phyloP scores from a whole-genome alignment of 2,888 invertebrate species.

The Limnephilus rhombicus region DNA sequence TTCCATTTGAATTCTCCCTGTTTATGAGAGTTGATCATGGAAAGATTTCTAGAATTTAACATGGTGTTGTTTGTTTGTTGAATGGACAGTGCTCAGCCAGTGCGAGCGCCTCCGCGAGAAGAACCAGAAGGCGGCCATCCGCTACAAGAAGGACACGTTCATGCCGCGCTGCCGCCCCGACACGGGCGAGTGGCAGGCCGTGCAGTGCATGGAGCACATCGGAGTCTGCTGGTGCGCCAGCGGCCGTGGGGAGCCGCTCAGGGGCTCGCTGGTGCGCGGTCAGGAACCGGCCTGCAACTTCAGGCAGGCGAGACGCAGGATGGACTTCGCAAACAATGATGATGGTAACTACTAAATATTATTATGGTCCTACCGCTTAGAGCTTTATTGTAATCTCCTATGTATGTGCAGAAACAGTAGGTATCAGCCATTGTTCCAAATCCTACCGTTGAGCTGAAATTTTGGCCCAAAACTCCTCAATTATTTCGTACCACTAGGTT shows the following conservation, averaged over 20 bases:
- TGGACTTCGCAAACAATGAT: constrained; percentile 68
- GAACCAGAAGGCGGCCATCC: constrained; percentile 84
- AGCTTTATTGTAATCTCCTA: no score
- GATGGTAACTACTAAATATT: constrained; percentile 66
- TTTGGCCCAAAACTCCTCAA: no score
- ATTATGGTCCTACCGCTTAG: no score
- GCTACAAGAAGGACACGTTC: constrained; percentile 86
- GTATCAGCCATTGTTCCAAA: no score
- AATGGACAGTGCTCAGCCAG: constrained; percentile 82
- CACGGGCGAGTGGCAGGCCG: constrained; percentile 87
- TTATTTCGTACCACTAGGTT: no score
- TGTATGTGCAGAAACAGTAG: no score
- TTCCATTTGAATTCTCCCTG: no score
- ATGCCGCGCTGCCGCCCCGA: constrained; percentile 85
- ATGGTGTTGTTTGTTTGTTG: constrained; percentile 42
- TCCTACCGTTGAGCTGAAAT: no score
- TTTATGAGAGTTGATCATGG: neutral
- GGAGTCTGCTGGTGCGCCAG: constrained; percentile 93
- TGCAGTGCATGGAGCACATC: constrained; percentile 85
- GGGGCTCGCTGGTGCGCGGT: constrained; percentile 88
- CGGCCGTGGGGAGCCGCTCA: constrained; percentile 87
- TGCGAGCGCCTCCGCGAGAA: constrained; percentile 89
- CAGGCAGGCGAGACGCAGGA: constrained; percentile 84
- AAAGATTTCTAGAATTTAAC: neutral
- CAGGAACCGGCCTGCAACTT: constrained; percentile 88